Percentiles rank a stretch among this genome's conserved stretches.
Evolutionary conservation across 2,888 invertebrate genomes (phyloP).

Genomic region (Morpho achilles): DNA sequence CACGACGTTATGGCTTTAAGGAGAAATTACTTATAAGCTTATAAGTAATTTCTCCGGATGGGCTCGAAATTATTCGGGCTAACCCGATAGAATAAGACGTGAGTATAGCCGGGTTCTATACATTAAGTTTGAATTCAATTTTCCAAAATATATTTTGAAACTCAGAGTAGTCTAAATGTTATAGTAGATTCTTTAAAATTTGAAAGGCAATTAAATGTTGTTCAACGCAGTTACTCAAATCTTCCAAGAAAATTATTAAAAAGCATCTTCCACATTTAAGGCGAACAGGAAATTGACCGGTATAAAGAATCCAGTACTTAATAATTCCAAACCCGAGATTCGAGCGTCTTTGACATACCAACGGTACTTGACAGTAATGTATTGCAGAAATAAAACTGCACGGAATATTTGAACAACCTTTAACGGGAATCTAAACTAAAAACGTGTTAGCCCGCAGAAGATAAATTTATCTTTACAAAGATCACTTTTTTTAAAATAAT

Average conservation of each 20-base stretch:
- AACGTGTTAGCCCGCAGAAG: no score
- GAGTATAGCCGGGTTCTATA: no score
- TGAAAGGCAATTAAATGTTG: neutral
- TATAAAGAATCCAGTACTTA: slow-evolving; percentile 1
- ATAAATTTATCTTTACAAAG: slow-evolving; percentile 1
- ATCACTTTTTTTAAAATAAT: neutral
- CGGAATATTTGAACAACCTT: slow-evolving; percentile 22
- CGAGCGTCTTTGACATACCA: slow-evolving; percentile 23
- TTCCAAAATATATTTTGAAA: no score
- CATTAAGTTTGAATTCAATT: no score
- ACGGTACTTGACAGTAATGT: slow-evolving; percentile 30
- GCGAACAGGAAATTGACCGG: slow-evolving; percentile 3
- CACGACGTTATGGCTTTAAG: no score
- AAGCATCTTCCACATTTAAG: slow-evolving; percentile 11
- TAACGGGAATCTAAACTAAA: slow-evolving; percentile 26
- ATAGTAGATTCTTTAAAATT: no score
- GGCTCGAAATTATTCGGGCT: no score
- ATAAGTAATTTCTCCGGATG: no score
- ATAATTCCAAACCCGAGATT: slow-evolving; percentile 21
- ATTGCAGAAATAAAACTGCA: slow-evolving; percentile 22
- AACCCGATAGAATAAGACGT: no score
- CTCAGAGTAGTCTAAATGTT: no score
- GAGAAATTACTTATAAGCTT: no score
- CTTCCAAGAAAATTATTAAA: slow-evolving; percentile 13
- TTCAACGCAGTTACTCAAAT: slow-evolving; percentile 2